A percentile compares a stretch with the other conserved stretches of the same genome.
These are phyloP conservation scores for Chrysolina oricalcia DNA, from an alignment of 2,888 invertebrate genomes.

Conservation along the genomic window DNA sequence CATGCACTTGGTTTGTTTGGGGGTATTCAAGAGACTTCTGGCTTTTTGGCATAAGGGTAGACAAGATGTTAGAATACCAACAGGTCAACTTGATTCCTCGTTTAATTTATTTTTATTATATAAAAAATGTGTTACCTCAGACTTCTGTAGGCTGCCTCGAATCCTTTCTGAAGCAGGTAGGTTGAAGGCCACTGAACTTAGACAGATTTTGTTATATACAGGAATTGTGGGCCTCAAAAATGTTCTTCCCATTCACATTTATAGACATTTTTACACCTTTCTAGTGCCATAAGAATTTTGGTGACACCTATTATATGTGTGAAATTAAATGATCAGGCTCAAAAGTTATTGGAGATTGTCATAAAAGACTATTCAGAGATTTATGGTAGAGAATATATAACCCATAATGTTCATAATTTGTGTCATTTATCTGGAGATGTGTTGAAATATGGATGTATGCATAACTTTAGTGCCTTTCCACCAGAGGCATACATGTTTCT, in stretches of 20 bases:
- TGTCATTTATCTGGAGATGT: slow-evolving; percentile 54
- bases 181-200: slow-evolving; percentile 26
- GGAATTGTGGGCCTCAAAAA: slow-evolving; percentile 27
- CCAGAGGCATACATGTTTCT: slow-evolving; percentile 25
- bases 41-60: slow-evolving; percentile 34
- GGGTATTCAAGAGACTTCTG: slow-evolving; percentile 23
- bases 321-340: slow-evolving; percentile 22
- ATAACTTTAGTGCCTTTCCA: slow-evolving; percentile 56
- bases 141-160: slow-evolving; percentile 23
- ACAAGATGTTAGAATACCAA: slow-evolving; percentile 23
- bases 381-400: slow-evolving; percentile 53
- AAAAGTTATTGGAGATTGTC: slow-evolving; percentile 23
- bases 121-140: slow-evolving; percentile 13
- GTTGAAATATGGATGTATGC: slow-evolving; percentile 48
- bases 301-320: slow-evolving; percentile 24
- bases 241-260: slow-evolving; percentile 17
- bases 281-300: slow-evolving; percentile 29
- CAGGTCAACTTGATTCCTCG: background rate
- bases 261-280: slow-evolving; percentile 25
- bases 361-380: slow-evolving; percentile 35
- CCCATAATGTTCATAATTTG: slow-evolving; percentile 56
- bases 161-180: slow-evolving; percentile 17
- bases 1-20: slow-evolving; percentile 27
- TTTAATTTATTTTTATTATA: slow-evolving; percentile 13
- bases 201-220: slow-evolving; percentile 23